phyloP scores from a whole-genome alignment of 1,140 invertebrate species.

The Holcopasites calliopsidis region DNA sequence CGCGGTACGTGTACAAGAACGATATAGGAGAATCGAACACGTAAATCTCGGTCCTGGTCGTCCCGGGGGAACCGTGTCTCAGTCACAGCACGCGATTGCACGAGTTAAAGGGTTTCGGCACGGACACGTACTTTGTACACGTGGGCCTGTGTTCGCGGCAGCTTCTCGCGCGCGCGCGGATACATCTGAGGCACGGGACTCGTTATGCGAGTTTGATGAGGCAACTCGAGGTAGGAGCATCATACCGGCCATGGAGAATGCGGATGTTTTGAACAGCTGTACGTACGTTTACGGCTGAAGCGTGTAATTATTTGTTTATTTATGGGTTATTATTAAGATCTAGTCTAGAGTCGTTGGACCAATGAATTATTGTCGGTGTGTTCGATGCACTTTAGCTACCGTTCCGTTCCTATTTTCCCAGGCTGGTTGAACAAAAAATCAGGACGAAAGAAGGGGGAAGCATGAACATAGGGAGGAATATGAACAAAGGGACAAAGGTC shows the following conservation, averaged over 20 bases:
- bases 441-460: neutral
- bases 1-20: conserved; percentile 23
- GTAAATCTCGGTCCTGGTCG: conserved; percentile 74
- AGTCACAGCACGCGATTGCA: conserved; percentile 72
- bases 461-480: neutral
- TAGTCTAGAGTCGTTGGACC: neutral
- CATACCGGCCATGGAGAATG: neutral
- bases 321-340: neutral
- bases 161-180: neutral
- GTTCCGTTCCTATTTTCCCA: neutral
- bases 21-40: conserved; percentile 62
- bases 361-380: neutral
- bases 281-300: too few species aligned
- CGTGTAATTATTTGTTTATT: too few species aligned
- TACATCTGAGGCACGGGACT: conserved; percentile 50
- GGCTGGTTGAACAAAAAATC: conserved; percentile 1
- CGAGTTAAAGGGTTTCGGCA: conserved; percentile 68
- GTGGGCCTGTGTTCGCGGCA: neutral
- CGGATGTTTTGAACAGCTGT: too few species aligned
- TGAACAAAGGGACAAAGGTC: neutral
- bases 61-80: conserved; percentile 75
- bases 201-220: conserved; percentile 72
- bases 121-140: conserved; percentile 20
- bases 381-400: too few species aligned
- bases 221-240: conserved; percentile 64